Evolutionary conservation across 2,797 vertebrate species (phyloP).

Genomic region (Sebastes jordani): DNA sequence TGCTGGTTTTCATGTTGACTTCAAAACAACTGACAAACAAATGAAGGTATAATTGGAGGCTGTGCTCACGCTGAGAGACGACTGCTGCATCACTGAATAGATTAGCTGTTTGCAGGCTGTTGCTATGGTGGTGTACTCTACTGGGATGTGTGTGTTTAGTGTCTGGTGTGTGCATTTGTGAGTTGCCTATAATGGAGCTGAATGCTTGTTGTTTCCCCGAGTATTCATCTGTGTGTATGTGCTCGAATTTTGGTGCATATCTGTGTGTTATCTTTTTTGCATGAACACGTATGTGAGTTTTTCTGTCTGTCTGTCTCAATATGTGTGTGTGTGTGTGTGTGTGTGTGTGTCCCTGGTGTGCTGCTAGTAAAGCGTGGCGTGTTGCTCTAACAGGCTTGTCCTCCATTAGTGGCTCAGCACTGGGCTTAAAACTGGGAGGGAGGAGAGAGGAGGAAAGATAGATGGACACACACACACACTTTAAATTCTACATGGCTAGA

Average conservation of each 20-base stretch:
- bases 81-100: constrained; percentile 74
- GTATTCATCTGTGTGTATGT: constrained; percentile 23
- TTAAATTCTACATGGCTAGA: constrained; percentile 31
- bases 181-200: constrained; percentile 42
- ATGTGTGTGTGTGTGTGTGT: constrained; percentile 10
- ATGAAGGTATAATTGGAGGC: constrained; percentile 77
- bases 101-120: constrained; percentile 74
- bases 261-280: constrained; percentile 14
- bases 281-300: not conserved
- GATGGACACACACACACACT: constrained; percentile 15
- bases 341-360: constrained; percentile 53
- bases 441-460: constrained; percentile 38
- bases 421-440: constrained; percentile 62
- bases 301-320: not conserved
- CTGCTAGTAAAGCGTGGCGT: constrained; percentile 64
- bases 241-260: constrained; percentile 23
- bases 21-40: constrained; percentile 78
- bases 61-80: constrained; percentile 66
- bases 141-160: constrained; percentile 55
- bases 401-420: constrained; percentile 74
- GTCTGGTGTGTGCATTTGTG: constrained; percentile 18
- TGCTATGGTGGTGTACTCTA: constrained; percentile 68
- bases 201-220: constrained; percentile 42
- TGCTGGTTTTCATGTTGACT: constrained; percentile 60
- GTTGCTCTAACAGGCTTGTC: constrained; percentile 77